These are phyloP conservation scores for Thymelicus sylvestris DNA, from an alignment of 2,888 invertebrate genomes.

Conservation along the genomic window DNA sequence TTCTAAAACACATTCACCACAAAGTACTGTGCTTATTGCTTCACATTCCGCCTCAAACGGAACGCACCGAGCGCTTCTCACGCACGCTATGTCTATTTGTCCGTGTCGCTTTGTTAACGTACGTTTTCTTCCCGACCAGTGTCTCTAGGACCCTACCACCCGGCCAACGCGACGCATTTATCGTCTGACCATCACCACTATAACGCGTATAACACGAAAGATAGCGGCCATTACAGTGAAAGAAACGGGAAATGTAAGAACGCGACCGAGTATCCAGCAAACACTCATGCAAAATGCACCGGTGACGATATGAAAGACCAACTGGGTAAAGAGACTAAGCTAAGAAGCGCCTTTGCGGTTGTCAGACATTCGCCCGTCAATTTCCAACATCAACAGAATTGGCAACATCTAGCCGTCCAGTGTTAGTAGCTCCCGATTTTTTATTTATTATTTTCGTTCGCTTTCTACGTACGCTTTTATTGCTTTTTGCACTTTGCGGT, in stretches of 20 bases:
- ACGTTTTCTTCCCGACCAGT: slow-evolving; percentile 73
- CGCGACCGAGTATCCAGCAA: slow-evolving; percentile 76
- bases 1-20: slow-evolving; percentile 1
- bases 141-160: slow-evolving; percentile 81
- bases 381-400: slow-evolving; percentile 75
- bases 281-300: slow-evolving; percentile 80
- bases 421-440: slow-evolving; percentile 83
- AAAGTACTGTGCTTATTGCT: slow-evolving; percentile 33
- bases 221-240: slow-evolving; percentile 80
- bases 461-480: slow-evolving; percentile 48
- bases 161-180: slow-evolving; percentile 77
- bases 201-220: slow-evolving; percentile 81
- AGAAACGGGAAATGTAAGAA: slow-evolving; percentile 75
- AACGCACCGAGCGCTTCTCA: slow-evolving; percentile 52
- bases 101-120: slow-evolving; percentile 83
- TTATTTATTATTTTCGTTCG: slow-evolving; percentile 43
- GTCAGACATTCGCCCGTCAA: slow-evolving; percentile 85
- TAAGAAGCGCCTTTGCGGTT: slow-evolving; percentile 86
- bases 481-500: slow-evolving; percentile 39
- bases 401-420: slow-evolving; percentile 87
- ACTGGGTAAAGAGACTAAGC: slow-evolving; percentile 78
- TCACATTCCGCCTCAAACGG: slow-evolving; percentile 50
- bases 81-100: slow-evolving; percentile 57
- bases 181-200: slow-evolving; percentile 75
- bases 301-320: slow-evolving; percentile 72